A percentile compares a stretch with the other conserved stretches of the same genome.
Conservation (phyloP, 2,113 vertebrate species). For the Alexandromys fortis region DNA sequence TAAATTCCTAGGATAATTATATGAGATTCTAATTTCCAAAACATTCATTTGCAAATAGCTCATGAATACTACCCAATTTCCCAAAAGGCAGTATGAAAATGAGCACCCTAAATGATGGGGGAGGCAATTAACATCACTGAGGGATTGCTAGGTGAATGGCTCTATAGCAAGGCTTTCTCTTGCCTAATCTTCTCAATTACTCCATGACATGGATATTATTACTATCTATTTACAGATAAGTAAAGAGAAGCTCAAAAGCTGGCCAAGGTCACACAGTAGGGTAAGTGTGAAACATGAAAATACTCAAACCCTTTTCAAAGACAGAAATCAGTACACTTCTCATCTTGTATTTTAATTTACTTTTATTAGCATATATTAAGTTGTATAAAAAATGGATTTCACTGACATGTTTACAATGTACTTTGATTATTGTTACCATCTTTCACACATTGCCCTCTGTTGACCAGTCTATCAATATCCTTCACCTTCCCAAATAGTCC, state of each 20-base stretch:
- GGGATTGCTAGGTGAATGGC: conserved; percentile 63
- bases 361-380: not conserved
- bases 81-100: conserved; percentile 78
- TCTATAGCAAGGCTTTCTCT: conserved; percentile 72
- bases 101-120: conserved; percentile 75
- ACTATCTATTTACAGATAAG: conserved; percentile 69
- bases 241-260: conserved; percentile 61
- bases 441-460: not conserved
- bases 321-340: not conserved
- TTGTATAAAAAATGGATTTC: not conserved
- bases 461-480: not conserved
- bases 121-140: conserved; percentile 77
- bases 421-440: not conserved
- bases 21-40: conserved; percentile 78
- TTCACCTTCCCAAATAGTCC: not conserved
- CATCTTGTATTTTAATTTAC: not conserved
- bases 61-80: conserved; percentile 81
- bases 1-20: conserved; percentile 79
- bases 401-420: not conserved
- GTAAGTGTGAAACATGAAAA: conserved; percentile 25
- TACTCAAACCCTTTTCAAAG: conserved; percentile 31
- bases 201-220: conserved; percentile 66
- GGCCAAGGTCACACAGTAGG: conserved; percentile 59
- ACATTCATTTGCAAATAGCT: conserved; percentile 82
- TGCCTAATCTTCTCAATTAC: conserved; percentile 75